Evolutionary conservation across 2,888 invertebrate species (phyloP).

Genomic region (Hypomecis atomaria): DNA sequence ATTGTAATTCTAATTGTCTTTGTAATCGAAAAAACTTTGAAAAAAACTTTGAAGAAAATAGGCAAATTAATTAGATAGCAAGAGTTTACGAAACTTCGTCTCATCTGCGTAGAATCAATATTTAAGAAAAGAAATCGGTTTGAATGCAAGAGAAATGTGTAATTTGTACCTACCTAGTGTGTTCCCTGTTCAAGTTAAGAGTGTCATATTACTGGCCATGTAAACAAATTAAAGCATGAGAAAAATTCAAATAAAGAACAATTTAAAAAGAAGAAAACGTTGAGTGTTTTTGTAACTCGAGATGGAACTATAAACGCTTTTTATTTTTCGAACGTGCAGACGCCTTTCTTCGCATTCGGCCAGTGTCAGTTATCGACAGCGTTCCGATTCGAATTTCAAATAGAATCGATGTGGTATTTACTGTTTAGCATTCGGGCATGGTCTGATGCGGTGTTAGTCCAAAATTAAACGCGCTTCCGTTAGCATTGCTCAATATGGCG

Average conservation of each 20-base stretch:
- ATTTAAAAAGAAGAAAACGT: neutral
- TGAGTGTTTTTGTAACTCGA: conserved; percentile 14
- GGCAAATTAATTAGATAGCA: too few relatives aligned
- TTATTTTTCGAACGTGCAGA: conserved; percentile 34
- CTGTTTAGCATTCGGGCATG: conserved; percentile 61
- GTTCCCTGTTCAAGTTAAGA: neutral
- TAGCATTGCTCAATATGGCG: conserved; percentile 51
- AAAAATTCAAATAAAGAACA: conserved; percentile 5
- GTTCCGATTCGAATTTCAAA: conserved; percentile 46
- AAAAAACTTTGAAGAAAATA: too few relatives aligned
- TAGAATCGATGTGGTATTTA: conserved; percentile 45
- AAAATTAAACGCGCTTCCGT: conserved; percentile 68
- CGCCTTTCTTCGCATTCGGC: conserved; percentile 36
- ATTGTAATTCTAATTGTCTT: too few relatives aligned
- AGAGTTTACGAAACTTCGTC: too few relatives aligned
- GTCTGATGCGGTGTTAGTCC: conserved; percentile 60
- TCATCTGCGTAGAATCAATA: too few relatives aligned
- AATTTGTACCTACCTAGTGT: too few relatives aligned
- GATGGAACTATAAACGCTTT: conserved; percentile 26
- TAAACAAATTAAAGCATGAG: neutral
- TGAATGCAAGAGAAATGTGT: too few relatives aligned
- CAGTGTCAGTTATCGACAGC: conserved; percentile 45
- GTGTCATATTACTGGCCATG: neutral
- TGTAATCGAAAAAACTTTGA: too few relatives aligned
- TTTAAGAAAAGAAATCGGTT: too few relatives aligned